phyloP scores from a whole-genome alignment of 1,140 invertebrate species.

The Himalopsyche phryganea region DNA sequence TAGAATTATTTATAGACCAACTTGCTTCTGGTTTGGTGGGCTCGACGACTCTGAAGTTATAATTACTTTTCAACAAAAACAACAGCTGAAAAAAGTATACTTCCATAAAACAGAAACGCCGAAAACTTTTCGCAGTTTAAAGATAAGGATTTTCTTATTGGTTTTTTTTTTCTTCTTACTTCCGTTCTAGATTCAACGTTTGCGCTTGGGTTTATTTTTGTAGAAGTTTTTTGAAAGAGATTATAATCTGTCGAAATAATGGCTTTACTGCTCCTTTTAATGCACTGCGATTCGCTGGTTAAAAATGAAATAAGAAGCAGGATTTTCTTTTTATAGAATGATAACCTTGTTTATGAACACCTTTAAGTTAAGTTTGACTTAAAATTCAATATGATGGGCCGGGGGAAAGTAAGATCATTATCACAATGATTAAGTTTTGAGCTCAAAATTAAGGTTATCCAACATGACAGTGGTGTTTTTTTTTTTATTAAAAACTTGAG shows the following conservation, averaged over 20 bases:
- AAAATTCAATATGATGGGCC: no score
- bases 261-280: no score
- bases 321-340: no score
- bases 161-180: constrained; percentile 12
- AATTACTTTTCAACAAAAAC: constrained; percentile 34
- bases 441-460: no score
- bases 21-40: constrained; percentile 18
- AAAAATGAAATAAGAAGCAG: no score
- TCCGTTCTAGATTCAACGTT: constrained; percentile 12
- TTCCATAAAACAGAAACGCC: constrained; percentile 2
- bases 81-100: constrained; percentile 18
- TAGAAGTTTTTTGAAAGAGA: constrained; percentile 2
- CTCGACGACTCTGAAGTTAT: constrained; percentile 30
- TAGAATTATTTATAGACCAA: constrained; percentile 31
- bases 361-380: no score
- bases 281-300: no score
- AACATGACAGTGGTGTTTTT: no score
- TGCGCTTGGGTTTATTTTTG: not conserved
- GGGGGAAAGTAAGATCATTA: no score
- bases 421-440: no score
- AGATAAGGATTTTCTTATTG: constrained; percentile 28
- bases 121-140: constrained; percentile 27
- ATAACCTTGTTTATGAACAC: no score
- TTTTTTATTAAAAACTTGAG: no score
- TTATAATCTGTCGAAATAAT: constrained; percentile 1